Evolutionary conservation across 2,113 vertebrate genomes (phyloP), one percentile per base, ranked within the genome.

Genomic region (Gymnorhina tibicen): DNA sequence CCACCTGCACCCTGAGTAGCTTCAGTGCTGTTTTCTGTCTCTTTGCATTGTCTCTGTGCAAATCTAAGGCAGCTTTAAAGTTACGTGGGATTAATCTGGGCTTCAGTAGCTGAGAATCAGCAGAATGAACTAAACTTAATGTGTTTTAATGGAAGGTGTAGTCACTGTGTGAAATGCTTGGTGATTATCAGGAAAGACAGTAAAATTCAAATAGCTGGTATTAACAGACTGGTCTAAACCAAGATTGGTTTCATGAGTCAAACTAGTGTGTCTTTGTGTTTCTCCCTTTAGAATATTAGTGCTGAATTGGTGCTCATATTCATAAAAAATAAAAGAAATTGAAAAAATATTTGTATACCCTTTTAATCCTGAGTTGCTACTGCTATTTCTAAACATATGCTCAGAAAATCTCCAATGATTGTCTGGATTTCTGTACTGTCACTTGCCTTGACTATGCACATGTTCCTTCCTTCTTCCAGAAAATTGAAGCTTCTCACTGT

Each of bases 341-440:
- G 1, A 0, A 24, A 37, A 56, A 49, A 28, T 62, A 16, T 49
- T 73, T 58, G 5, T 5, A 41, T 2, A 7, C 4, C 3, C 4
- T 69, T 82, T 77, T 70, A 37, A 39, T 88, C 5, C 37, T 69
- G 37, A 64, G 5, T 75, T 76, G 7, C 22, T 35, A 6, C 67
- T 3, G 1, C 23, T 72, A 21, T 66, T 87, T 46, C 49, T 62
- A 46, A 78, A 62, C 5, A 18, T 11, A 24, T 20, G 13, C 46
- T 67, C 11, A 33, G 32, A 62, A 56, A 74, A 58, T 33, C 42
- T 23, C 16, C 47, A 37, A 11, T 24, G 37, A 12, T 64, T 39
- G 19, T 44, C 26, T 87, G 37, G 9, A 32, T 85, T 94, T 67
- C 47, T 93, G 2, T 70, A 12, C 23, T 69, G 11, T 73, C 47